phyloP scores from a whole-genome alignment of 1,140 invertebrate genomes.

The Cephus cinctus region DNA sequence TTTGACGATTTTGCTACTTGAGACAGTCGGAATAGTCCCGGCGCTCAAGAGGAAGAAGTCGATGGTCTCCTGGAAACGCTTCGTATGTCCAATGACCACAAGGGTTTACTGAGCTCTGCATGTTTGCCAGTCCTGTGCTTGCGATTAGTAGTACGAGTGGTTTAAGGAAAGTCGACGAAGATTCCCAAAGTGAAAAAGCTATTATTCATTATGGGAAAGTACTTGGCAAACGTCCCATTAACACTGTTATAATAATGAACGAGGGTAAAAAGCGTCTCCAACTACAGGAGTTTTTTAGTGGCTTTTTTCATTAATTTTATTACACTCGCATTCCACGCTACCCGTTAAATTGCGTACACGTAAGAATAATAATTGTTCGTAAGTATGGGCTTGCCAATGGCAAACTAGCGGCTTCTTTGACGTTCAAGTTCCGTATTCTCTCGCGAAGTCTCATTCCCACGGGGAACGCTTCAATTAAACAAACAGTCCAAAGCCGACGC shows the following conservation, averaged over 20 bases:
- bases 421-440: slow-evolving; percentile 14
- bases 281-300: neutral
- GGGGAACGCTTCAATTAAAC: slow-evolving; percentile 37
- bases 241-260: slow-evolving; percentile 33
- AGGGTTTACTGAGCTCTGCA: too few relatives aligned
- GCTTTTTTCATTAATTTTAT: neutral
- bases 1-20: too few relatives aligned
- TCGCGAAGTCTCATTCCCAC: slow-evolving; percentile 9
- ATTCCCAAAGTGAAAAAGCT: too few relatives aligned
- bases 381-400: slow-evolving; percentile 27
- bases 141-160: neutral
- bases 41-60: too few relatives aligned
- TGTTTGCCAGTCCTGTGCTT: too few relatives aligned
- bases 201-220: too few relatives aligned
- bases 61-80: too few relatives aligned
- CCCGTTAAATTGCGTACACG: slow-evolving; percentile 30
- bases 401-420: slow-evolving; percentile 32
- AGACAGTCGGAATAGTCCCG: too few relatives aligned
- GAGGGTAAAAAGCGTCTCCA: slow-evolving; percentile 34
- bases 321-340: neutral
- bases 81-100: too few relatives aligned
- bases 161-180: too few relatives aligned
- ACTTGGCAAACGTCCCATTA: slow-evolving; percentile 27
- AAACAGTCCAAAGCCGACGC: slow-evolving; percentile 23
- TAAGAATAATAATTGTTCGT: slow-evolving; percentile 42